A percentile compares a stretch with the other conserved stretches of the same genome.
phyloP scores from a whole-genome alignment of 1,140 invertebrate genomes.

The Battus philenor region DNA sequence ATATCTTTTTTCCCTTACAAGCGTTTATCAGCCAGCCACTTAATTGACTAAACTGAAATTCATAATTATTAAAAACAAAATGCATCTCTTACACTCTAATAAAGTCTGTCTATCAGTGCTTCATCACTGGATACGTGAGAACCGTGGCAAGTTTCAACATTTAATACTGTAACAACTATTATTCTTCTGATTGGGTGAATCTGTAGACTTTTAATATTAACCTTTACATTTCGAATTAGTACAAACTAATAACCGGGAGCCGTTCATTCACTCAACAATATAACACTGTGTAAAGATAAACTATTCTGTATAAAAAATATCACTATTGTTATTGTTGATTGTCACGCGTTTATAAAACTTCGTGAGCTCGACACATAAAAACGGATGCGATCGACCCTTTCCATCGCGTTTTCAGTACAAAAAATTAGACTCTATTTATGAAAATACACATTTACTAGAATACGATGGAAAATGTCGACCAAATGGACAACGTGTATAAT shows the following conservation, averaged over 20 bases:
- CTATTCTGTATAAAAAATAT: conserved; percentile 75
- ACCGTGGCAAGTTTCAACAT: conserved; percentile 37
- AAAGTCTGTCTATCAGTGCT: conserved; percentile 18
- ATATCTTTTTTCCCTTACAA: conserved; percentile 37
- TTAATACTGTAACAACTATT: conserved; percentile 32
- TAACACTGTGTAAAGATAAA: conserved; percentile 73
- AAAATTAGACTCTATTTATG: conserved; percentile 65
- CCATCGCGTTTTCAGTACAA: conserved; percentile 46
- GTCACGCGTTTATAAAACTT: conserved; percentile 32
- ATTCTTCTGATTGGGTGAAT: conserved; percentile 32
- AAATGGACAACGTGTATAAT: conserved; percentile 59
- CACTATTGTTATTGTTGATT: conserved; percentile 65
- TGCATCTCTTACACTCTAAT: conserved; percentile 25
- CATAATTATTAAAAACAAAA: conserved; percentile 29
- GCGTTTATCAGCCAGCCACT: conserved; percentile 12
- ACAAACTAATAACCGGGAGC: conserved; percentile 72
- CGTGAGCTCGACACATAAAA: conserved; percentile 54
- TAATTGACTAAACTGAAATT: conserved; percentile 12
- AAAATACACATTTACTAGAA: conserved; percentile 57
- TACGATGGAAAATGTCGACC: conserved; percentile 36
- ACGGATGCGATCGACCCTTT: conserved; percentile 38
- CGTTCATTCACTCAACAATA: conserved; percentile 70
- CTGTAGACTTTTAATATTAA: conserved; percentile 55
- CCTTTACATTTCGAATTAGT: conserved; percentile 57
- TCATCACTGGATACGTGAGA: conserved; percentile 26